Percentiles rank a stretch among this genome's conserved stretches.
These are phyloP conservation scores for Oplegnathus fasciatus DNA, from an alignment of 2,113 vertebrate genomes.

Conservation along the genomic window DNA sequence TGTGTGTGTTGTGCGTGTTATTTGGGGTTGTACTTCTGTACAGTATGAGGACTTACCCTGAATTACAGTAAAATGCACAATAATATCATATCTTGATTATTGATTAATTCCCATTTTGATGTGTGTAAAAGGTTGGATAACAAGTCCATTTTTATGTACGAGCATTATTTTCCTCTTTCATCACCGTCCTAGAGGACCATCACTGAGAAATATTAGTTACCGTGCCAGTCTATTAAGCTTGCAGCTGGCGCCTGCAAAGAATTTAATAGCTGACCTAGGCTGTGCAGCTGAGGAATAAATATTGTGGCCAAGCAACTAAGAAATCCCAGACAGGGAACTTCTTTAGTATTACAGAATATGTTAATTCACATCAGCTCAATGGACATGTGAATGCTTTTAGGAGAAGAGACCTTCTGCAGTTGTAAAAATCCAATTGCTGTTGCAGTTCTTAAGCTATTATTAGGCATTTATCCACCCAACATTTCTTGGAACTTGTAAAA, in stretches of 20 bases:
- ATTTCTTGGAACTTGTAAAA: neutral
- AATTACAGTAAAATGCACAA: neutral
- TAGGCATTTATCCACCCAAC: neutral
- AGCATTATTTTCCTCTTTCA: constrained; percentile 7
- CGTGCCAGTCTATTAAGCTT: constrained; percentile 30
- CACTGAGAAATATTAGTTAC: constrained; percentile 14
- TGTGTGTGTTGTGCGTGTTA: neutral
- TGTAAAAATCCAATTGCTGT: neutral
- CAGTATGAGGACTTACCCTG: neutral
- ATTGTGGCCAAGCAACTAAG: neutral
- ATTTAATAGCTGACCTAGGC: constrained; percentile 33
- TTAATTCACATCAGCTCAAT: neutral
- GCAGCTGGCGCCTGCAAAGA: constrained; percentile 14
- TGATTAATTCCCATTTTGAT: constrained; percentile 4
- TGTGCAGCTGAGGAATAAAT: constrained; percentile 22
- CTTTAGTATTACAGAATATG: no score
- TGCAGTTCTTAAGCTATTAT: neutral
- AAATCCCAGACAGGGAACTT: constrained; percentile 17
- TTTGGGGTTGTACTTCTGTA: neutral
- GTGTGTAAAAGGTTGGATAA: neutral
- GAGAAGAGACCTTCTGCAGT: neutral
- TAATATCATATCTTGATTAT: neutral
- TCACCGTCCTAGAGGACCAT: constrained; percentile 12
- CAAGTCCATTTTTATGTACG: neutral
- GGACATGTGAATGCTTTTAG: neutral